phyloP scores from a whole-genome alignment of 2,113 vertebrate genomes.

The Morone chrysops region DNA sequence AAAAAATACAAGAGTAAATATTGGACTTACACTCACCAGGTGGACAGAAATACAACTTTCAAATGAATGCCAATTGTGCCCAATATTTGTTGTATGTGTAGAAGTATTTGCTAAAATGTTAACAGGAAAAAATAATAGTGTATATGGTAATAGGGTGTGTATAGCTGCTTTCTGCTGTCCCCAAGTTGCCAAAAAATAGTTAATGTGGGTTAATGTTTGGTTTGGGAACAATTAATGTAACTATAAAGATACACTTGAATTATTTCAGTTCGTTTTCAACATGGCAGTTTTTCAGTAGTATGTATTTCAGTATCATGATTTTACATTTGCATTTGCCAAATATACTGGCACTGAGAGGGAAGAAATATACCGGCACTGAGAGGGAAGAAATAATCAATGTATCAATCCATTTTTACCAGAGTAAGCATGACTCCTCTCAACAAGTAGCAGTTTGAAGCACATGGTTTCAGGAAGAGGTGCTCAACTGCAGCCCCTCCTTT shows the following conservation, averaged over 20 bases:
- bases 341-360: not conserved
- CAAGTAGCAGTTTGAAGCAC: not conserved
- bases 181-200: not conserved
- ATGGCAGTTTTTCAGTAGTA: not conserved
- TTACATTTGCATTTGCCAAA: constrained; percentile 3
- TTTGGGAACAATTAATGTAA: not conserved
- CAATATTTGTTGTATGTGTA: not conserved
- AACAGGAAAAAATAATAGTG: not conserved
- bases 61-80: not conserved
- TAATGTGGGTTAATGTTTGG: not conserved
- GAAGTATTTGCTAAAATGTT: not conserved
- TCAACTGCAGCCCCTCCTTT: constrained; percentile 28
- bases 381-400: not conserved
- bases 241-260: not conserved
- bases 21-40: not conserved
- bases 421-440: not conserved
- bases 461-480: constrained; percentile 32
- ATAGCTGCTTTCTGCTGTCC: too few species aligned
- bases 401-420: not conserved
- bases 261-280: not conserved
- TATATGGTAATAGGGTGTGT: not conserved
- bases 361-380: not conserved
- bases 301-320: not conserved
- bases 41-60: not conserved
- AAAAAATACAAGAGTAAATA: not conserved